Conservation (phyloP, 2,888 invertebrate species). For the Nephrotoma flavescens region DNA sequence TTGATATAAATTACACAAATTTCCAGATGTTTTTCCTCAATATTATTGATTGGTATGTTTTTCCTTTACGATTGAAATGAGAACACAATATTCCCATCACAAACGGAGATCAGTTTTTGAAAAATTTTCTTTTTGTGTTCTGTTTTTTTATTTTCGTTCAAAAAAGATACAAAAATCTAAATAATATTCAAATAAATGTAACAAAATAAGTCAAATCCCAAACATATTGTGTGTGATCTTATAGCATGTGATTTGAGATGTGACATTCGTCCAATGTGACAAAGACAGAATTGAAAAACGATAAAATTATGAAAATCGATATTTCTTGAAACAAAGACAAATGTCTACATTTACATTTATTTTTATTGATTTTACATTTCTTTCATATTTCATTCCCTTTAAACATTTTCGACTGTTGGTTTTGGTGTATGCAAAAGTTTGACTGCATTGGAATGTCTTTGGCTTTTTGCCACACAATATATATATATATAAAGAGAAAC, state of each 20-base stretch:
- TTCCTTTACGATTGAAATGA: not conserved
- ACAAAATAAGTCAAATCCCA: not conserved
- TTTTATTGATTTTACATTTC: not conserved
- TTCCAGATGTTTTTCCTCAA: not conserved
- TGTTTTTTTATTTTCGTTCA: not conserved
- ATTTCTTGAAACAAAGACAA: not conserved
- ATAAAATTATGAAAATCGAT: not conserved
- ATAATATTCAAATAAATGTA: not conserved
- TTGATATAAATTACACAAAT: not conserved
- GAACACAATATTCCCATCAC: not conserved
- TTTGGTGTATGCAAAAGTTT: not conserved
- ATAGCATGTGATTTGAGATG: not conserved
- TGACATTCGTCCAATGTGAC: not conserved
- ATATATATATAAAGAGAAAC: not conserved
- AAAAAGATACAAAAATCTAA: not conserved
- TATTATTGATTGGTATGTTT: not conserved
- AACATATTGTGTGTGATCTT: not conserved
- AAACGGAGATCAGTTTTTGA: not conserved
- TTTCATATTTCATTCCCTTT: not conserved
- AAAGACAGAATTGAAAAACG: not conserved
- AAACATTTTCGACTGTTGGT: not conserved
- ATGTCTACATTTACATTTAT: not conserved
- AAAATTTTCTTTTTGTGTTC: not conserved
- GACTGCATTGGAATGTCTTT: not conserved
- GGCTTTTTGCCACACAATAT: not conserved